Evolutionary conservation across 2,888 invertebrate genomes (phyloP), one percentile per base, ranked within the genome.

Genomic region (Tubulanus polymorphus): DNA sequence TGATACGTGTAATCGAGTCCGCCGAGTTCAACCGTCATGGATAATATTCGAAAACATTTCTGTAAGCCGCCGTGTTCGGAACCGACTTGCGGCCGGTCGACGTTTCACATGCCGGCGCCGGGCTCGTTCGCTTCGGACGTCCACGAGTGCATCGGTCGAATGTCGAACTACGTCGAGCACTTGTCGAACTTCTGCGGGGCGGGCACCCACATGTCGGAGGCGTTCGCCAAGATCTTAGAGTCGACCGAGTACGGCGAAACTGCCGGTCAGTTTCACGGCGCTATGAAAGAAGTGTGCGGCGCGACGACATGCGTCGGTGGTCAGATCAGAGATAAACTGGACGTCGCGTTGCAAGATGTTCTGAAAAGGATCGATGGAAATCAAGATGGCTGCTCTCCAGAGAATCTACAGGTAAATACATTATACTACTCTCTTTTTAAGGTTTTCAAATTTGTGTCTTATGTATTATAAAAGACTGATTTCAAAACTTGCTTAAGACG

Each of bases 151-250:
- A 20, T 18, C 41, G 23, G 20, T 3, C 23, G 20, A 5, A 41
- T 18, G 18, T 57, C 57, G 10, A 63, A 63, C 27, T 63, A 63
- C 48, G 56, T 63, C 2, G 54, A 59, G 28, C 64, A 62, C 18
- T 56, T 65, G 50, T 57, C 49, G 47, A 64, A 63, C 20, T 59
- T 67, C 52, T 66, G 68, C 57, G 65, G 62, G 51, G 66, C 69
- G 25, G 70, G 69, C 27, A 63, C 66, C 56, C 65, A 60, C 53
- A 56, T 69, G 28, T 60, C 65, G 6, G 63, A 66, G 30, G 57
- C 62, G 6, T 57, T 70, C 37, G 59, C 59, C 6, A 60, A 55
- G 37, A 63, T 60, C 20, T 48, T 68, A 46, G 55, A 66, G 51
- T 62, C 58, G 12, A 63, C 69, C 2, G 37, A 54, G 20, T 47